Conservation (phyloP, 1,140 invertebrate species). For the Pachyrhynchus sulphureomaculatus region DNA sequence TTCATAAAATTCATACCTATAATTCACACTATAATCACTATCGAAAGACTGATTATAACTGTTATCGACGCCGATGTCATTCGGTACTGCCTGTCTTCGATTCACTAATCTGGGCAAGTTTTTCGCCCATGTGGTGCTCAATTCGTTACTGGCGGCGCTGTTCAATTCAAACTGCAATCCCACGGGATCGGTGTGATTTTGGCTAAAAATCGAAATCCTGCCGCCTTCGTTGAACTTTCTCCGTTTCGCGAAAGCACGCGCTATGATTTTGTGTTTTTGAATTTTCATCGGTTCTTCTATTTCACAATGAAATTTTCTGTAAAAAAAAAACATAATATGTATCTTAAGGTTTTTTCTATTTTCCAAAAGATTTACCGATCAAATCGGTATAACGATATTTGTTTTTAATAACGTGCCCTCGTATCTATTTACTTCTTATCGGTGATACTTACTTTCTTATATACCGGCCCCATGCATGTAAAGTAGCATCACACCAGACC, state of each 20-base stretch:
- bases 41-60: constrained; percentile 64
- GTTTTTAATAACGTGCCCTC: neutral
- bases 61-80: constrained; percentile 60
- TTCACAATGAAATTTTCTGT: constrained; percentile 68
- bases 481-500: constrained; percentile 84
- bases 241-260: constrained; percentile 85
- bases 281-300: constrained; percentile 70
- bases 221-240: constrained; percentile 80
- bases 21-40: constrained; percentile 78
- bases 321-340: constrained; percentile 13
- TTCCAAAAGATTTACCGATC: too few species aligned
- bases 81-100: constrained; percentile 74
- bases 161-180: constrained; percentile 84
- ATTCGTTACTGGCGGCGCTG: constrained; percentile 72
- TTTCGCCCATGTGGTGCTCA: constrained; percentile 83
- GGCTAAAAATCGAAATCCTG: constrained; percentile 81
- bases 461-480: constrained; percentile 81
- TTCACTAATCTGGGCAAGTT: constrained; percentile 84
- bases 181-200: constrained; percentile 86
- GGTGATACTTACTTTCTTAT: constrained; percentile 75
- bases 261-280: constrained; percentile 88
- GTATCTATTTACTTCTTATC: too few species aligned
- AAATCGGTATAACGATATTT: too few species aligned
- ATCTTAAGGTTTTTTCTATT: too few species aligned
- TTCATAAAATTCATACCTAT: constrained; percentile 11